A percentile compares a stretch with the other conserved stretches of the same genome.
These are phyloP conservation scores for Drosophila maculinotata DNA, from an alignment of 2,888 invertebrate genomes.

Conservation along the genomic window DNA sequence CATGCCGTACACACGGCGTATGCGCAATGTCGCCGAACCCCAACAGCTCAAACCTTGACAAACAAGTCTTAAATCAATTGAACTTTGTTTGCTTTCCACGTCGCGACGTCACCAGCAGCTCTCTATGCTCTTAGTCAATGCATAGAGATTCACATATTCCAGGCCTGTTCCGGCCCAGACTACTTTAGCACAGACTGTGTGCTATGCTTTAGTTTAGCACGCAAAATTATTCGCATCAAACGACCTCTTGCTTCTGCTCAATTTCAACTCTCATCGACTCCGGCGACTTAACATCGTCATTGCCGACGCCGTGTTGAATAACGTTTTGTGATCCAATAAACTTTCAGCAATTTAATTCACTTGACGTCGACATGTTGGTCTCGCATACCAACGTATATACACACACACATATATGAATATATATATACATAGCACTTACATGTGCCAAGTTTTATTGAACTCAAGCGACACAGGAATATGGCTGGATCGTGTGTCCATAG, in stretches of 20 bases:
- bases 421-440: slow-evolving; percentile 10
- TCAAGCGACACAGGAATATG: slow-evolving; percentile 35
- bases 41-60: slow-evolving; percentile 58
- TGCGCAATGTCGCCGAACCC: slow-evolving; percentile 42
- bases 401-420: not conserved
- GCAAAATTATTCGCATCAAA: slow-evolving; percentile 55
- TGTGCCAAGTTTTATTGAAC: slow-evolving; percentile 62
- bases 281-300: slow-evolving; percentile 60
- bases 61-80: slow-evolving; percentile 47
- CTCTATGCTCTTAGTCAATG: slow-evolving; percentile 1
- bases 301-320: slow-evolving; percentile 70
- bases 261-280: slow-evolving; percentile 58
- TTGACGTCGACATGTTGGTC: slow-evolving; percentile 59
- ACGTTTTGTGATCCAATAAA: slow-evolving; percentile 80
- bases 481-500: slow-evolving; percentile 19
- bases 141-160: slow-evolving; percentile 13
- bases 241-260: slow-evolving; percentile 37
- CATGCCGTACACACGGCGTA: slow-evolving; percentile 41
- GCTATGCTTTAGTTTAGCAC: slow-evolving; percentile 37
- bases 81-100: slow-evolving; percentile 27
- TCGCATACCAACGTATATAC: slow-evolving; percentile 4
- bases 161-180: slow-evolving; percentile 27
- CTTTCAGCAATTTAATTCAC: slow-evolving; percentile 77
- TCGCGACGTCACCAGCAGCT: slow-evolving; percentile 34
- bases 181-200: slow-evolving; percentile 19